phyloP scores from a whole-genome alignment of 2,888 invertebrate genomes.

The Helicoverpa assulta region DNA sequence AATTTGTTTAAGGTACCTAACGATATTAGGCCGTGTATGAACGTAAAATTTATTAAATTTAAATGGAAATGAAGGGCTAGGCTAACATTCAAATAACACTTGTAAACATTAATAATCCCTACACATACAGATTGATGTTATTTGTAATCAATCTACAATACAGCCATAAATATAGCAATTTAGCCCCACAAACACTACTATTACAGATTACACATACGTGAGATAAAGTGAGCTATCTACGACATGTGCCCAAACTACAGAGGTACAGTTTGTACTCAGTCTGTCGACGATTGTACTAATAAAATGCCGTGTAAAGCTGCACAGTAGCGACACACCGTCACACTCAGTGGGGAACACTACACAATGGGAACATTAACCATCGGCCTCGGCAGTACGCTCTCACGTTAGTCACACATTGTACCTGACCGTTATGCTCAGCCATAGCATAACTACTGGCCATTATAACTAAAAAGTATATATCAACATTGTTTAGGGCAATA shows the following conservation, averaged over 20 bases:
- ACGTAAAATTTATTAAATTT: not conserved
- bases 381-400: slow-evolving; percentile 28
- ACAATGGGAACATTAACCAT: slow-evolving; percentile 48
- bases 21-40: slow-evolving; percentile 15
- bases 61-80: not conserved
- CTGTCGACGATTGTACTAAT: slow-evolving; percentile 72
- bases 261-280: slow-evolving; percentile 79
- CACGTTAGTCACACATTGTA: slow-evolving; percentile 34
- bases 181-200: not conserved
- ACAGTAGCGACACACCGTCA: slow-evolving; percentile 15
- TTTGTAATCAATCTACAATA: not conserved
- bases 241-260: slow-evolving; percentile 56
- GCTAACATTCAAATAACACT: not conserved
- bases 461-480: slow-evolving; percentile 18
- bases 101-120: slow-evolving; percentile 2
- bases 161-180: not conserved
- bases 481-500: slow-evolving; percentile 6
- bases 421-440: slow-evolving; percentile 13
- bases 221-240: slow-evolving; percentile 4
- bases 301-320: slow-evolving; percentile 50
- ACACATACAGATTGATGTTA: not conserved
- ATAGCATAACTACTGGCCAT: slow-evolving; percentile 36
- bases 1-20: not conserved
- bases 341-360: slow-evolving; percentile 28
- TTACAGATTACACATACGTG: not conserved